Evolutionary conservation across 1,140 invertebrate species (phyloP).

Genomic region (Drosophila erecta): DNA sequence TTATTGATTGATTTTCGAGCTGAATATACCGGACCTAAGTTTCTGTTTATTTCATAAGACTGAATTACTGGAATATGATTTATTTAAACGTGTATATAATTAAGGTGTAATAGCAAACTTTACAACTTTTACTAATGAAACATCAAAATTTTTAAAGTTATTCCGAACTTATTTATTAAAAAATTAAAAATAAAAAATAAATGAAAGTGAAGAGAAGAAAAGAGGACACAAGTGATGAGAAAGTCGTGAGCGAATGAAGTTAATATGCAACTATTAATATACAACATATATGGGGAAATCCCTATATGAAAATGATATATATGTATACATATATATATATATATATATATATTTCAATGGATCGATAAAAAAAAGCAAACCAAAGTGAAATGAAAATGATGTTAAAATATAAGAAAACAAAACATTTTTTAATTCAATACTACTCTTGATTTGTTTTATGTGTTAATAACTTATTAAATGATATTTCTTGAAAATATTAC

Average conservation of each 20-base stretch:
- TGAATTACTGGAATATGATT: slow-evolving; percentile 82
- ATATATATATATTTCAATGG: slow-evolving; percentile 80
- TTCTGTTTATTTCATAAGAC: slow-evolving; percentile 84
- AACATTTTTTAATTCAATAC: slow-evolving; percentile 81
- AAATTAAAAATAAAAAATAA: slow-evolving; percentile 22
- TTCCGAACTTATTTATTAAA: slow-evolving; percentile 73
- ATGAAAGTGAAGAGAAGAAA: slow-evolving; percentile 15
- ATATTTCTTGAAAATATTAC: slow-evolving; percentile 81
- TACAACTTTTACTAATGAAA: slow-evolving; percentile 78
- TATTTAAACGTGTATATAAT: slow-evolving; percentile 59
- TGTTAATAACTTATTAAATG: slow-evolving; percentile 82
- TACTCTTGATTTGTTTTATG: slow-evolving; percentile 82
- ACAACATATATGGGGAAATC: slow-evolving; percentile 41
- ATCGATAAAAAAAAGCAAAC: slow-evolving; percentile 64
- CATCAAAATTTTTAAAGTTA: slow-evolving; percentile 79
- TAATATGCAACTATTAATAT: slow-evolving; percentile 67
- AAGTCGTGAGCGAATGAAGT: slow-evolving; percentile 30
- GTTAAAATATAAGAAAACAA: slow-evolving; percentile 70
- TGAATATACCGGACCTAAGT: slow-evolving; percentile 77
- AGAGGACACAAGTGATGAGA: slow-evolving; percentile 22
- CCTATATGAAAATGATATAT: slow-evolving; percentile 38
- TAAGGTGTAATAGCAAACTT: slow-evolving; percentile 63
- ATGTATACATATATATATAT: slow-evolving; percentile 70
- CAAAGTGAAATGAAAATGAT: slow-evolving; percentile 61
- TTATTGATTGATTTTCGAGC: slow-evolving; percentile 58